Evolutionary conservation across 2,797 vertebrate species (phyloP).

Genomic region (Monodelphis domestica): DNA sequence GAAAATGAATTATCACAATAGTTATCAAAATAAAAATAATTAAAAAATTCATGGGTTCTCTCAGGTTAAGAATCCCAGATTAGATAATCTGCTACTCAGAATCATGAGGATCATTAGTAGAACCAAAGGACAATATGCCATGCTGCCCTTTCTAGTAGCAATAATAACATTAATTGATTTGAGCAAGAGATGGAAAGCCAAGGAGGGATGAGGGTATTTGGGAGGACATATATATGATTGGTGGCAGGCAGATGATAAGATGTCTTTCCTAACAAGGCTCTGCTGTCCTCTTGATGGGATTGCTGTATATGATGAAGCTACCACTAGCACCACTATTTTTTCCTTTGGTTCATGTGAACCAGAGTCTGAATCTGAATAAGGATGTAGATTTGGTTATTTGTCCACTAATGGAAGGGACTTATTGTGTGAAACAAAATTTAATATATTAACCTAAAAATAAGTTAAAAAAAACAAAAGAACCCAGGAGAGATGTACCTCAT

Average conservation of each 20-base stretch:
- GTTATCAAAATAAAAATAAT: too few species aligned
- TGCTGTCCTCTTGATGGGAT: not conserved
- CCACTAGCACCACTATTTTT: too few species aligned
- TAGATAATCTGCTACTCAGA: too few species aligned
- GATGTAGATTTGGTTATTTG: not conserved
- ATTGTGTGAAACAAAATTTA: constrained; percentile 45
- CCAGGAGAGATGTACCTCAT: constrained; percentile 32
- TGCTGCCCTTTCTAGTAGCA: not conserved
- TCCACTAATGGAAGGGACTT: not conserved
- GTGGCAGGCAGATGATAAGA: not conserved
- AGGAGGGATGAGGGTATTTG: not conserved
- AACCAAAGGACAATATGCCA: not conserved
- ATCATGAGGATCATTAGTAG: too few species aligned
- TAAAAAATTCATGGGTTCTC: too few species aligned
- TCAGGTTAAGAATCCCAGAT: too few species aligned
- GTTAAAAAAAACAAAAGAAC: constrained; percentile 3
- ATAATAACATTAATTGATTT: not conserved
- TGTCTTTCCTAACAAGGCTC: not conserved
- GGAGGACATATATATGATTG: not conserved
- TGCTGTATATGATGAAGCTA: not conserved
- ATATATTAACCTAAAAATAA: not conserved
- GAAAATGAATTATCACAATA: too few species aligned
- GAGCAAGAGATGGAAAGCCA: not conserved
- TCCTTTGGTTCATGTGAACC: not conserved
- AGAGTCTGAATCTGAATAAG: not conserved